Conservation (phyloP, 2,888 invertebrate species). For the Yponomeuta plumbellus region DNA sequence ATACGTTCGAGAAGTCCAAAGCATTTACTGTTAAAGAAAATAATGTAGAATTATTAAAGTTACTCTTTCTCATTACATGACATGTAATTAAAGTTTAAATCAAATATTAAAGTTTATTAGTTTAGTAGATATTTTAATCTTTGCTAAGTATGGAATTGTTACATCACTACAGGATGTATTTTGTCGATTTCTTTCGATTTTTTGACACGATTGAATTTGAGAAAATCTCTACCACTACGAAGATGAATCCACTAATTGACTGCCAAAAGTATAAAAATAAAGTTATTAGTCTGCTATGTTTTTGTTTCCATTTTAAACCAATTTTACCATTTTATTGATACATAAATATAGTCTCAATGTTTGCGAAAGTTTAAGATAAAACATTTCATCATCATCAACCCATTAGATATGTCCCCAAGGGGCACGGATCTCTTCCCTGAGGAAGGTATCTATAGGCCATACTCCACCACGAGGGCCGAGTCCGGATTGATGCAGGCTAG, state of each 20-base stretch:
- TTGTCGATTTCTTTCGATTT: not conserved
- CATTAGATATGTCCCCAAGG: no score
- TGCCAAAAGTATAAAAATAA: not conserved
- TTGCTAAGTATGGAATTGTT: not conserved
- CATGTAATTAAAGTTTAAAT: slow-evolving; percentile 6
- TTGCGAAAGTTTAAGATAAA: no score
- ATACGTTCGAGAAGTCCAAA: slow-evolving; percentile 8
- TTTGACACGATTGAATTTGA: not conserved
- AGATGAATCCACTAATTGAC: not conserved
- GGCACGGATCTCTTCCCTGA: no score
- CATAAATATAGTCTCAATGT: no score
- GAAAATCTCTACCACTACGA: not conserved
- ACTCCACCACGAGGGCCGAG: no score
- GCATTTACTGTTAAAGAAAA: slow-evolving; percentile 11
- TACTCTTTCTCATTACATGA: slow-evolving; percentile 8
- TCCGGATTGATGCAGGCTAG: no score
- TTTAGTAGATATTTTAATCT: not conserved
- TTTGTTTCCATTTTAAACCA: not conserved
- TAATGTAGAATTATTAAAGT: not conserved
- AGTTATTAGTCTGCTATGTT: not conserved
- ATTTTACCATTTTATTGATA: no score
- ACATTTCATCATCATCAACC: no score
- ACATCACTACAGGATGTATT: not conserved
- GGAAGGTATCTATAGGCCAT: no score
- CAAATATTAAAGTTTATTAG: not conserved